phyloP scores from a whole-genome alignment of 2,888 invertebrate genomes.

The Troides aeacus region DNA sequence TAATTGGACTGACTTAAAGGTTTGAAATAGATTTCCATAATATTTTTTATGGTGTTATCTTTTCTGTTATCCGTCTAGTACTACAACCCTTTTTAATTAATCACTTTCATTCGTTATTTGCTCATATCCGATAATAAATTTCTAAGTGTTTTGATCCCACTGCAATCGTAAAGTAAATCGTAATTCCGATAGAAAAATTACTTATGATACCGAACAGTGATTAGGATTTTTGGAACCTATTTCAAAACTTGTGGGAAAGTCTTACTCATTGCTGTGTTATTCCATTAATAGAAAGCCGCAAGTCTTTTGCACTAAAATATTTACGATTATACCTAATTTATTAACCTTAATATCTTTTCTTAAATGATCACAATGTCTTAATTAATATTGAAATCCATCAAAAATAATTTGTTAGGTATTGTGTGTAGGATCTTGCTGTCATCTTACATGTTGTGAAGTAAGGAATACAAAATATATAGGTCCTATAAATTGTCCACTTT shows the following conservation, averaged over 20 bases:
- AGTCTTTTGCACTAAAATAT: conserved; percentile 43
- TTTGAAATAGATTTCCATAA: conserved; percentile 71
- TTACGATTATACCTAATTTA: conserved; percentile 47
- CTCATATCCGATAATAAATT: conserved; percentile 21
- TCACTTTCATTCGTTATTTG: background rate
- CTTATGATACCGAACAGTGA: conserved; percentile 4
- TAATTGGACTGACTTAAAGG: conserved; percentile 64
- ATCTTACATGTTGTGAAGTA: conserved; percentile 45
- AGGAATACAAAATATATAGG: conserved; percentile 51
- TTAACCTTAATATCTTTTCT: conserved; percentile 50
- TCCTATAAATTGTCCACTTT: conserved; percentile 51
- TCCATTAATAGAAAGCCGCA: conserved; percentile 46
- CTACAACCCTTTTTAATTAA: conserved; percentile 36
- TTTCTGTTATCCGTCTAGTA: conserved; percentile 31
- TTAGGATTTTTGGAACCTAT: conserved; percentile 47
- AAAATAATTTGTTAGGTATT: conserved; percentile 46
- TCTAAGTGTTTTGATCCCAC: conserved; percentile 63
- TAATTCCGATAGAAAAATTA: conserved; percentile 1
- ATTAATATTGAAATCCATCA: conserved; percentile 53
- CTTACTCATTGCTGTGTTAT: conserved; percentile 44
- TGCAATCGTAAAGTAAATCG: conserved; percentile 54
- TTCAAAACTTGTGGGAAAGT: conserved; percentile 71
- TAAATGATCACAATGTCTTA: conserved; percentile 59
- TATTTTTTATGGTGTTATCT: conserved; percentile 30
- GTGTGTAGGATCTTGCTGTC: conserved; percentile 46